Evolutionary conservation across 2,888 invertebrate species (phyloP), one percentile per base, ranked within the genome.

Genomic region (Lordiphosa andalusiaca): DNA sequence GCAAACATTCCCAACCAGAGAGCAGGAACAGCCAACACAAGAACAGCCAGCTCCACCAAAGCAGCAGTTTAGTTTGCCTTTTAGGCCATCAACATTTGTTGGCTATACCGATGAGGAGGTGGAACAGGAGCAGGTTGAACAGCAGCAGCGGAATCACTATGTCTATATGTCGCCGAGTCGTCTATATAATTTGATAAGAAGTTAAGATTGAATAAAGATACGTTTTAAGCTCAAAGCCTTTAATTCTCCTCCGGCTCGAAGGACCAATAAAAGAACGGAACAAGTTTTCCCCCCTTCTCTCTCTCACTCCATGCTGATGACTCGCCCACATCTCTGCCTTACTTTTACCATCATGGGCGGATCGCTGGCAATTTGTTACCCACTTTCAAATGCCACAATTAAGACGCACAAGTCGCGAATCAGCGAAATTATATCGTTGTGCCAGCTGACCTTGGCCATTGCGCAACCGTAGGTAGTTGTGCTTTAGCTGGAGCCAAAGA

Each of bases 71-170:
- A 54, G 36, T 25, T 55, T 77, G 38, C 84, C 85, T 21, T 84
- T 84, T 48, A 53, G 81, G n/a, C 78, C 85, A 6, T 84, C 84
- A 3, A 85, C 75, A 33, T 84, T 84, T 61, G 68, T 66, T 3
- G 84, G 84, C 33, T 84, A 81, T 39, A 73, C 61, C 21, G 59
- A 65, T 3, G 78, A 80, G 4, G 50, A 53, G 16, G 50, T 0
- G 3, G 21, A 49, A 7, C 44, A 47, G 12, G 38, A 49, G 6
- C 44, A 39, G 2, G 49, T 38, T 2, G 47, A 51, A 2, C 42
- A 35, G 5, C 40, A 51, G 1, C 38, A 40, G 10, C 33, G 42
- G 21, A 9, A 12, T 4, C 35, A 25, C 6, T 67, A 51, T 6
- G 48, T 7, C 23, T 80, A 78, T 21, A 60, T 85, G 64, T 69